phyloP scores from a whole-genome alignment of 2,797 vertebrate genomes.

The Apogon hyalosoma region DNA sequence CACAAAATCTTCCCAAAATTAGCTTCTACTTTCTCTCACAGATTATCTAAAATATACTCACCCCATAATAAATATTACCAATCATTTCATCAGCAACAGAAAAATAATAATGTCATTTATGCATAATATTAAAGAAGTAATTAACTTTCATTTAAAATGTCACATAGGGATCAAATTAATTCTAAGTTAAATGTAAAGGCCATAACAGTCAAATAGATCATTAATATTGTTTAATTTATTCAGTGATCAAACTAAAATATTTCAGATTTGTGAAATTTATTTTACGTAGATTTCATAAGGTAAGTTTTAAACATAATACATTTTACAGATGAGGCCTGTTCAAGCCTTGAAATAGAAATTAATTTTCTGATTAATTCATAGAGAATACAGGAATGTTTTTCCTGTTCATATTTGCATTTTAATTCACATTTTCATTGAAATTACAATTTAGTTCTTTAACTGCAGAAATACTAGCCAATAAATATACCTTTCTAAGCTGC shows the following conservation, averaged over 20 bases:
- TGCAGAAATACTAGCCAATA: not conserved
- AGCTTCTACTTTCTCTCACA: not conserved
- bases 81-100: not conserved
- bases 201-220: not conserved
- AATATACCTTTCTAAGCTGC: not conserved
- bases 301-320: too few relatives aligned
- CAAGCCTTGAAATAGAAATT: too few relatives aligned
- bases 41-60: not conserved
- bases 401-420: not conserved
- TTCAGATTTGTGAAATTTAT: too few relatives aligned
- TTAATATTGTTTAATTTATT: not conserved
- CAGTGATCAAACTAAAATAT: not conserved
- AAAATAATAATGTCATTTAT: not conserved
- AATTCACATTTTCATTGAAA: not conserved
- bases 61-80: not conserved
- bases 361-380: too few relatives aligned
- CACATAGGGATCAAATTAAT: not conserved
- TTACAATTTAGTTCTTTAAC: too few relatives aligned
- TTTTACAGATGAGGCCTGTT: too few relatives aligned
- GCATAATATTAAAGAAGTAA: slow-evolving; percentile 5
- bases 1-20: not conserved
- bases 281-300: too few relatives aligned
- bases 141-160: not conserved
- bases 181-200: not conserved
- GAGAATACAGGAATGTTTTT: too few relatives aligned